phyloP scores from a whole-genome alignment of 2,888 invertebrate genomes.

The Leptinotarsa peninsularis region DNA sequence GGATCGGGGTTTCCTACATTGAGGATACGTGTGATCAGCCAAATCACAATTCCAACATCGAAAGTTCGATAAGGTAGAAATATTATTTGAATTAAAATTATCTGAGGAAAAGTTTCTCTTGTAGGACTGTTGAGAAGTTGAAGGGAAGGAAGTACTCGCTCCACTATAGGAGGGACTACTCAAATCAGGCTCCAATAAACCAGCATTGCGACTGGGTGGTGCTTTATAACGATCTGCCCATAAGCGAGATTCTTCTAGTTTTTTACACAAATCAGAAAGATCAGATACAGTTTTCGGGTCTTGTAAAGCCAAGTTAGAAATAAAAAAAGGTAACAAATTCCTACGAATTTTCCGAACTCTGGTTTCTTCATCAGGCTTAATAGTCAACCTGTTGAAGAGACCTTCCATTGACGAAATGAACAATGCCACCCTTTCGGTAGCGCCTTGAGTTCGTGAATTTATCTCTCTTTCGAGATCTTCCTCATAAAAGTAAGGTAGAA shows the following conservation, averaged over 20 bases:
- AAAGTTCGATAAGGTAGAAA: slow-evolving; percentile 15
- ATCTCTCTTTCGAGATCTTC: slow-evolving; percentile 28
- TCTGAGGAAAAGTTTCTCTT: neutral
- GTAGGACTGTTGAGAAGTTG: neutral
- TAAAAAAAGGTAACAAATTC: slow-evolving; percentile 28
- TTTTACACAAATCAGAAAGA: slow-evolving; percentile 24
- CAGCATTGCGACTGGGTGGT: slow-evolving; percentile 5
- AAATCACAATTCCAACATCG: slow-evolving; percentile 31
- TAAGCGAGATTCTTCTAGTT: neutral
- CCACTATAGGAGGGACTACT: slow-evolving; percentile 11
- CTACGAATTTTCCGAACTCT: slow-evolving; percentile 21
- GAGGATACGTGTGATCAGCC: neutral
- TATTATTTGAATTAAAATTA: neutral
- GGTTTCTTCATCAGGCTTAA: slow-evolving; percentile 9
- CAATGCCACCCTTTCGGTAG: slow-evolving; percentile 14
- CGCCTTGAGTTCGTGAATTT: slow-evolving; percentile 26
- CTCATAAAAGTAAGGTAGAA: slow-evolving; percentile 30
- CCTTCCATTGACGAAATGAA: slow-evolving; percentile 26
- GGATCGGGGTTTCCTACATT: slow-evolving; percentile 14
- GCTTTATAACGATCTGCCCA: slow-evolving; percentile 24
- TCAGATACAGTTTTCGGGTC: slow-evolving; percentile 17
- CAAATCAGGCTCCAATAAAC: slow-evolving; percentile 30
- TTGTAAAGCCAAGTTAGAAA: slow-evolving; percentile 20
- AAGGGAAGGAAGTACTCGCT: slow-evolving; percentile 7
- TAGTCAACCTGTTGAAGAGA: slow-evolving; percentile 23